These are phyloP conservation scores for Aleiodes leptofemur DNA, from an alignment of 2,888 invertebrate genomes.

Conservation along the genomic window DNA sequence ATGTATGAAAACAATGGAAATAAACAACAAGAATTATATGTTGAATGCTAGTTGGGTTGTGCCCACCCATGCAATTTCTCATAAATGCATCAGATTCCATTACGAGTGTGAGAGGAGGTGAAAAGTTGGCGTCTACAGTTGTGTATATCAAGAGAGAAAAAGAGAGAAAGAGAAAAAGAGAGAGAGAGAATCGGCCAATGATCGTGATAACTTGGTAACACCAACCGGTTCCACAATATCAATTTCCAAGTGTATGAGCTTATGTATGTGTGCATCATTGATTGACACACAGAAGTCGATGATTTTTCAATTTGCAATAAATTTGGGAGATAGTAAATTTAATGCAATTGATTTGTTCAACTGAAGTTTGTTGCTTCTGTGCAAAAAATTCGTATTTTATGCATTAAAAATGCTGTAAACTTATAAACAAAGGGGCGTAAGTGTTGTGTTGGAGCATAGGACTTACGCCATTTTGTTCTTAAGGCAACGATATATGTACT, in stretches of 20 bases:
- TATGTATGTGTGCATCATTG: not conserved
- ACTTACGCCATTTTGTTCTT: too few species aligned
- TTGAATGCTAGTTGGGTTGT: not conserved
- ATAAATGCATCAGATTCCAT: constrained; percentile 27
- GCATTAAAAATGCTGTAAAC: too few species aligned
- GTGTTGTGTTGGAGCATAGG: too few species aligned
- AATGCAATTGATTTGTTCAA: not conserved
- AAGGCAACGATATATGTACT: too few species aligned
- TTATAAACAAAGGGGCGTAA: too few species aligned
- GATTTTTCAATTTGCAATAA: not conserved
- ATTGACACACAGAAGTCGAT: constrained; percentile 3
- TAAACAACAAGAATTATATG: constrained; percentile 18
- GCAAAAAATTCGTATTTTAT: not conserved
- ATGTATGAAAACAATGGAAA: constrained; percentile 6
- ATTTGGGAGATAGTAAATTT: not conserved
- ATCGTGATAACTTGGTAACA: constrained; percentile 40
- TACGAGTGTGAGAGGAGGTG: constrained; percentile 14
- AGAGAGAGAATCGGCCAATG: constrained; percentile 20
- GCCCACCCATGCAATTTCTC: constrained; percentile 29
- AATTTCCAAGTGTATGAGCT: constrained; percentile 25
- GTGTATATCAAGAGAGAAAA: constrained; percentile 5
- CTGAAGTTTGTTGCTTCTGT: not conserved
- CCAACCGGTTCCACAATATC: constrained; percentile 37
- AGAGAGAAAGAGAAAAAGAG: not conserved
- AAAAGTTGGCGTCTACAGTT: constrained; percentile 19